phyloP scores from a whole-genome alignment of 2,113 vertebrate species.

The Anolis carolinensis region DNA sequence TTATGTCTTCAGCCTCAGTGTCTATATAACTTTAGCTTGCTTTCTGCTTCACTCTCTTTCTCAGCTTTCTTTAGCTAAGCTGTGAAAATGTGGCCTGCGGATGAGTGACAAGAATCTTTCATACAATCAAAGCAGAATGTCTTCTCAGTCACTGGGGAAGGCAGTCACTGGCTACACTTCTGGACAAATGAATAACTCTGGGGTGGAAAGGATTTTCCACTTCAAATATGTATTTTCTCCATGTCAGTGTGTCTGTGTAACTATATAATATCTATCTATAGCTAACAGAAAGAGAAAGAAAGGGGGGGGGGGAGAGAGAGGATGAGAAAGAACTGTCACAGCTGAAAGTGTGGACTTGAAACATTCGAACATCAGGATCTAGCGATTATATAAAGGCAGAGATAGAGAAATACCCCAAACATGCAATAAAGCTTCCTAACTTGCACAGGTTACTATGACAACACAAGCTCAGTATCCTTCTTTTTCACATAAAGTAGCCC shows the following conservation, averaged over 20 bases:
- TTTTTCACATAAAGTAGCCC: slow-evolving; percentile 51
- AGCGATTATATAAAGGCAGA: slow-evolving; percentile 48
- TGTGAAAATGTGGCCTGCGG: background rate
- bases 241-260: background rate
- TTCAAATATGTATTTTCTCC: background rate
- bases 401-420: slow-evolving; percentile 62
- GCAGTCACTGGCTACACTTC: background rate
- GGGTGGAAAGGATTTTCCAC: background rate
- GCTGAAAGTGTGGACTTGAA: slow-evolving; percentile 55
- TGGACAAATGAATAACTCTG: background rate
- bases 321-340: slow-evolving; percentile 1
- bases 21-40: background rate
- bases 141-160: background rate
- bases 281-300: too few species aligned
- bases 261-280: too few species aligned
- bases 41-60: background rate
- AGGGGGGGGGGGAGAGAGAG: too few species aligned
- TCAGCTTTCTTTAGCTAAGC: background rate
- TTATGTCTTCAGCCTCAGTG: background rate
- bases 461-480: slow-evolving; percentile 53
- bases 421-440: slow-evolving; percentile 69
- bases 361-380: slow-evolving; percentile 52
- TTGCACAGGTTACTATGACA: slow-evolving; percentile 61
- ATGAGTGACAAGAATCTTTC: background rate
- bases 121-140: background rate